These are phyloP conservation scores for Diadema setosum DNA, from an alignment of 35 echinoderm and acorn worm genomes.

Conservation along the genomic window DNA sequence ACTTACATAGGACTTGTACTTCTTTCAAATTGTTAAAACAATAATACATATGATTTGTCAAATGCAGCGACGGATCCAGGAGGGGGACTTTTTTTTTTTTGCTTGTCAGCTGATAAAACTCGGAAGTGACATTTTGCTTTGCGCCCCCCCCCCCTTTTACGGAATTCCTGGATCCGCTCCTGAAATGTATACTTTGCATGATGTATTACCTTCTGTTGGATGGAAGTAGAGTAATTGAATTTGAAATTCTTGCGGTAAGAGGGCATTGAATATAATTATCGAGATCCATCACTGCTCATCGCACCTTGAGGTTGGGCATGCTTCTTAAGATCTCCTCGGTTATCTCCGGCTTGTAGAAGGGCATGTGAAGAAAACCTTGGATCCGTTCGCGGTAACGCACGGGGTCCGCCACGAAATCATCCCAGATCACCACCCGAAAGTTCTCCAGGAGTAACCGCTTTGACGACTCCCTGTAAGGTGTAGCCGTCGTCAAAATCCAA, in stretches of 20 bases:
- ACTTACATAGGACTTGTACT: too few relatives aligned
- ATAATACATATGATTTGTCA: too few relatives aligned
- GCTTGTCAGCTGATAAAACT: too few relatives aligned
- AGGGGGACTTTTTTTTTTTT: too few relatives aligned
- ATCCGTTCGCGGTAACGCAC: not conserved
- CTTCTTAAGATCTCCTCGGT: not conserved
- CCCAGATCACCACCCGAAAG: not conserved
- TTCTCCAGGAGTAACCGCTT: too few relatives aligned
- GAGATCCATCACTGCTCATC: not conserved
- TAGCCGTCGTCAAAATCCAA: too few relatives aligned
- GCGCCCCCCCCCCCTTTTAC: not conserved
- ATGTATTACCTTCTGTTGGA: not conserved
- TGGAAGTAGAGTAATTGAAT: not conserved
- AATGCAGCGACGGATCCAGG: too few relatives aligned
- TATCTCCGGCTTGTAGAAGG: not conserved
- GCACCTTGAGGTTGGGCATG: not conserved
- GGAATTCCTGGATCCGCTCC: not conserved
- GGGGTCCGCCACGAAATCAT: not conserved
- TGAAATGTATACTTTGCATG: not conserved
- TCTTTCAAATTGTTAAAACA: too few relatives aligned
- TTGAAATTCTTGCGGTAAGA: not conserved
- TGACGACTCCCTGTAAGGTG: too few relatives aligned
- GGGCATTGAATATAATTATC: not conserved
- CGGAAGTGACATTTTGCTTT: too few relatives aligned
- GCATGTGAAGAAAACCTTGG: not conserved